A percentile compares a stretch with the other conserved stretches of the same genome.
Evolutionary conservation across 2,797 vertebrate genomes (phyloP).

Genomic region (Hemitrygon akajei): DNA sequence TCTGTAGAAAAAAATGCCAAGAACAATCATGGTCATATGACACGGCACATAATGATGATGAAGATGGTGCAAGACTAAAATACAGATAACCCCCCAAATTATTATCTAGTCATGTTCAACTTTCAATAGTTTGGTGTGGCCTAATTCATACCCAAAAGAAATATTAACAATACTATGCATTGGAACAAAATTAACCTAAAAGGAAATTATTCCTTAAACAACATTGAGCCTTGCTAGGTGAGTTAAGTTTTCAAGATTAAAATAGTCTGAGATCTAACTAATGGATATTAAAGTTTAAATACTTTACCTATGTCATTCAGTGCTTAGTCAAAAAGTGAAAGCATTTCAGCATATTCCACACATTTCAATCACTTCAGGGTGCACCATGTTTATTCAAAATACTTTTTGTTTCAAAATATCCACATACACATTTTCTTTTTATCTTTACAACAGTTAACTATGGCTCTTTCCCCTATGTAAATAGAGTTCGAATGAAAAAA

Average conservation of each 20-base stretch:
- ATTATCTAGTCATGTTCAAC: neutral
- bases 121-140: neutral
- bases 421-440: constrained; percentile 57
- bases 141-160: neutral
- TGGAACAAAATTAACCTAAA: neutral
- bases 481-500: constrained; percentile 73
- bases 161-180: neutral
- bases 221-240: neutral
- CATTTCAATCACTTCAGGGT: neutral
- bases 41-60: too few species aligned
- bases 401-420: neutral
- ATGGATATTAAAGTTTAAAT: neutral
- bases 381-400: neutral
- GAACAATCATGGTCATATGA: too few species aligned
- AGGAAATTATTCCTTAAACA: constrained; percentile 7
- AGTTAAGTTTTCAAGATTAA: neutral
- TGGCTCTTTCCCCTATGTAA: constrained; percentile 64
- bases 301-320: neutral
- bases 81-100: neutral
- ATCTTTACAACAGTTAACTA: constrained; percentile 67
- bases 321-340: neutral
- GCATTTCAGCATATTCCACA: neutral
- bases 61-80: neutral
- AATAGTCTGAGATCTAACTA: neutral
- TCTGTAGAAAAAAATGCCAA: too few species aligned